Conservation (phyloP, 1,140 invertebrate genomes). For the Conus ventricosus region DNA sequence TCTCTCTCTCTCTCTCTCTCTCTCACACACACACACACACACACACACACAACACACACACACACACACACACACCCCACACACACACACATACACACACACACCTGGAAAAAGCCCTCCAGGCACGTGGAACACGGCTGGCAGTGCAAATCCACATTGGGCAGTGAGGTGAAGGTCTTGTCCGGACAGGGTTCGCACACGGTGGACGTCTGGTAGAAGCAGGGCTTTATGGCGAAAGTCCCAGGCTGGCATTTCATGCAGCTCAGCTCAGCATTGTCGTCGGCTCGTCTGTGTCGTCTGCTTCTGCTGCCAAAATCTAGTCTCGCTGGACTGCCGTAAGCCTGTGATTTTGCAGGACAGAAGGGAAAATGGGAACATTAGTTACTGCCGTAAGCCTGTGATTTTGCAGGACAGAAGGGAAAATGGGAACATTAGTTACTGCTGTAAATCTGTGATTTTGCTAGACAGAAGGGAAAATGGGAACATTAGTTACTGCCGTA, state of each 20-base stretch:
- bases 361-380: too few species aligned
- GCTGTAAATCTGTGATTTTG: too few species aligned
- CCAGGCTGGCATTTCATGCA: conserved; percentile 18
- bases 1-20: too few species aligned
- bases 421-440: too few species aligned
- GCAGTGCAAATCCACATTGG: conserved; percentile 6
- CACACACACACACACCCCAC: conserved; percentile 35
- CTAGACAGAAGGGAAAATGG: too few species aligned
- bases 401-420: too few species aligned
- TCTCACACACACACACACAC: background rate
- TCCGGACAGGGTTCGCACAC: background rate
- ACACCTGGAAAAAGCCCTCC: background rate
- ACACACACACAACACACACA: conserved; percentile 2
- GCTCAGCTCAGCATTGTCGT: too few species aligned
- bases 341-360: background rate
- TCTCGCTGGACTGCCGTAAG: background rate
- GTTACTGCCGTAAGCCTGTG: too few species aligned
- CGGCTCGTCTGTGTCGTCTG: conserved; percentile 8
- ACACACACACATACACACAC: background rate
- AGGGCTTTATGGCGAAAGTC: background rate
- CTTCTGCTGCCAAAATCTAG: background rate
- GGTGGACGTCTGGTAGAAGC: background rate
- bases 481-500: too few species aligned
- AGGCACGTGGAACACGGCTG: conserved; percentile 25
- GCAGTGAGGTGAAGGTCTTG: background rate